Evolutionary conservation across 2,113 vertebrate genomes (phyloP).

Genomic region (Vidua macroura): DNA sequence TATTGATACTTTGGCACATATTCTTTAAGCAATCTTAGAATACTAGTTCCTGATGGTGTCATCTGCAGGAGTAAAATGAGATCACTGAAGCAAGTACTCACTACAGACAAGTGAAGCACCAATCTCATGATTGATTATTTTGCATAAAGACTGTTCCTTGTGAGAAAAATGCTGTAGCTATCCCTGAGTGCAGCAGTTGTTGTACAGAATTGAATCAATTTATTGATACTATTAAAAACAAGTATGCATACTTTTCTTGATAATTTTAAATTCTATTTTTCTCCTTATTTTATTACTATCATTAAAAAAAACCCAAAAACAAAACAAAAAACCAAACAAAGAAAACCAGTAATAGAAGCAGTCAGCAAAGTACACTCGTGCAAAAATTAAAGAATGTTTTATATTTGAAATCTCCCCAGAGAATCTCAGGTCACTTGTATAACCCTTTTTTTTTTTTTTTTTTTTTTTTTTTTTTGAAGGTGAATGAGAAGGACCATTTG

Average conservation of each 20-base stretch:
- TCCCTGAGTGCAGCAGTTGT: background rate
- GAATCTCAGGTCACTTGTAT: background rate
- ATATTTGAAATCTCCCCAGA: background rate
- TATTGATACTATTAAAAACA: background rate
- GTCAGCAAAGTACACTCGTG: background rate
- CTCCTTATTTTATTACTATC: background rate
- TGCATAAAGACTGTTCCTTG: rapidly evolving
- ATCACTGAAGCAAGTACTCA: background rate
- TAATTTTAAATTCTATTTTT: background rate
- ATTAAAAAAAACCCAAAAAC: background rate
- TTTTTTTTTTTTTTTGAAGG: background rate
- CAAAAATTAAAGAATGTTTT: background rate
- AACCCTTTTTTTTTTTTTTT: background rate
- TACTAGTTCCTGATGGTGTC: rapidly evolving
- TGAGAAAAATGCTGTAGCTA: background rate
- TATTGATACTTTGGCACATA: rapidly evolving
- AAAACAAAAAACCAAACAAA: background rate
- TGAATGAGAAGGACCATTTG: background rate
- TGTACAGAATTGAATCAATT: background rate
- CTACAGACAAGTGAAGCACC: background rate
- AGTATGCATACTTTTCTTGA: background rate
- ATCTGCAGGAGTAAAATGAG: background rate
- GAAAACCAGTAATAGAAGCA: background rate
- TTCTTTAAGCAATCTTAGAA: background rate
- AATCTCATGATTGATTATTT: background rate